phyloP scores from a whole-genome alignment of 2,888 invertebrate genomes.

The Plagodis dolabraria region DNA sequence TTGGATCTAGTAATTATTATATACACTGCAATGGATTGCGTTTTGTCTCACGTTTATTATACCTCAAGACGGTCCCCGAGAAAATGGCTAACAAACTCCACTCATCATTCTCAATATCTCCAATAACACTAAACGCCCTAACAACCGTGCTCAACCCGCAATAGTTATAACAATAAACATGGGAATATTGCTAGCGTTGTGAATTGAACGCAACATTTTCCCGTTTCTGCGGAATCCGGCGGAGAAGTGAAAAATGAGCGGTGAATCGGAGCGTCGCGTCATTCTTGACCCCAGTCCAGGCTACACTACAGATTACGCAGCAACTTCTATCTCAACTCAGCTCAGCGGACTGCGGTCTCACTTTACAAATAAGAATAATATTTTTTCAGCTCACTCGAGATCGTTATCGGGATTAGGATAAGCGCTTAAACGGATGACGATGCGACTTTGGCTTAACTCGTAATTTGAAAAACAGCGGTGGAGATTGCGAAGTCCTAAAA shows the following conservation, averaged over 20 bases:
- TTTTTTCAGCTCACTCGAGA: conserved; percentile 45
- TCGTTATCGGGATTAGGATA: conserved; percentile 45
- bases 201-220: conserved; percentile 43
- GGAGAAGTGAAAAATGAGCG: conserved; percentile 47
- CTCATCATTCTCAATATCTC: conserved; percentile 26
- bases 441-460: conserved; percentile 29
- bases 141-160: conserved; percentile 27
- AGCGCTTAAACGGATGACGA: conserved; percentile 42
- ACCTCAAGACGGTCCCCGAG: neutral
- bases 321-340: conserved; percentile 7
- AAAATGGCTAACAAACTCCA: conserved; percentile 16
- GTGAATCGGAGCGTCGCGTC: conserved; percentile 45
- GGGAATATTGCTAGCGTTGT: conserved; percentile 30
- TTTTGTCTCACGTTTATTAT: neutral
- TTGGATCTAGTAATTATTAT: too few species aligned
- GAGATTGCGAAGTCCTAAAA: conserved; percentile 26
- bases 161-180: conserved; percentile 40
- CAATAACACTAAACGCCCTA: conserved; percentile 32
- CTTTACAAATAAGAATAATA: conserved; percentile 51
- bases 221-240: conserved; percentile 37
- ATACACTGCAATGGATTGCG: too few species aligned
- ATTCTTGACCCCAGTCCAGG: conserved; percentile 23
- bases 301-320: conserved; percentile 14
- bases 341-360: conserved; percentile 32
- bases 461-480: conserved; percentile 32